Evolutionary conservation across 2,888 invertebrate genomes (phyloP), one percentile per base, ranked within the genome.

Genomic region (Furcula furcula): DNA sequence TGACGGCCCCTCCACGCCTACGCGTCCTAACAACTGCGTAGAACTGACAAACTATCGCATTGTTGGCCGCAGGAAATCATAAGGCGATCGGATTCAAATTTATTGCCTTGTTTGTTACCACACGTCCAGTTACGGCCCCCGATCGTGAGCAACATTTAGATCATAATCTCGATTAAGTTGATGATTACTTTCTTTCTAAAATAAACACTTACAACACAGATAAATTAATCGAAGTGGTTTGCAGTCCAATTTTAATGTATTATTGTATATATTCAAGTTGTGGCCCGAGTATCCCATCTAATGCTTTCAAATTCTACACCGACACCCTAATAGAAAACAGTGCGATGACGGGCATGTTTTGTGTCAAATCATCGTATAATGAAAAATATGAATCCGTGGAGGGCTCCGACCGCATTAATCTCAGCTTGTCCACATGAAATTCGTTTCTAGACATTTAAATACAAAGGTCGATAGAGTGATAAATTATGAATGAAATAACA

Each of bases 401-500:
- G 65, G 63, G 55, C 45, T 58, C 48, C 44, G 31, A 55, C 51
- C 56, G 57, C 75, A 80, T 82, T 80, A 80, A 81, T 80, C 76
- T 71, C 48, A n/a, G 52, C 67, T 62, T 61, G 66, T 75, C 74
- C 69, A 71, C 69, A 70, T 66, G 63, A 69, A 72, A 71, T 65
- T 66, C 68, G 68, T 76, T 76, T 70, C 65, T 58, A 71, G 65
- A 70, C 73, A 78, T 82, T 80, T 76, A 77, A 83, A 84, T 78
- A 82, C 81, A 83, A 83, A 83, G 75, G 71, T 66, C 68, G 69
- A 77, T 77, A 73, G 58, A 78, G 76, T 81, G 77, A 85, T 85
- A 84, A 82, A 83, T 85, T 80, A 78, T 80, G 75, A 83, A 83
- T 79, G 76, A 71, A 78, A 76, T 76, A 78, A 79, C 74, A 72